Conservation (phyloP, 64 coral and sea anemone species). For the Pocillopora verrucosa region DNA sequence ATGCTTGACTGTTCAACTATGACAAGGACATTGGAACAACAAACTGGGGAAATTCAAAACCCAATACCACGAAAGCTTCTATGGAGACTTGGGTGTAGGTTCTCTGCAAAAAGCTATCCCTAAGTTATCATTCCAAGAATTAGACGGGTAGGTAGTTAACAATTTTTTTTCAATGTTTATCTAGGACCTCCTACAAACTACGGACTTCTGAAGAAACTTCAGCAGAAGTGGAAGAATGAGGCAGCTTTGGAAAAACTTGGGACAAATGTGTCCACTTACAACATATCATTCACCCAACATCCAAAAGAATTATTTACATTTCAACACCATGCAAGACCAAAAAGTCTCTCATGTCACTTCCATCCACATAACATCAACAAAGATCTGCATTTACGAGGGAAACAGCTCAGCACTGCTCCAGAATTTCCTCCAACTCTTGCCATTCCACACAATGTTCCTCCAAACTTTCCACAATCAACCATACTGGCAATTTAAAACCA, state of each 20-base stretch:
- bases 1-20: no score
- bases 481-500: conserved; percentile 11
- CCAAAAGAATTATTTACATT: conserved; percentile 57
- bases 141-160: no score
- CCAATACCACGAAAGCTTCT: no score
- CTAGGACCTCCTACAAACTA: conserved; percentile 80
- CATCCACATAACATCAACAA: conserved; percentile 89
- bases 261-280: conserved; percentile 75
- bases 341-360: conserved; percentile 78
- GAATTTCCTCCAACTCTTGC: conserved; percentile 71
- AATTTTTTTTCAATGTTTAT: no score
- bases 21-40: no score
- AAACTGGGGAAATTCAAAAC: no score
- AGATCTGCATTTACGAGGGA: conserved; percentile 79
- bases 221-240: conserved; percentile 95
- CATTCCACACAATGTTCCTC: conserved; percentile 40
- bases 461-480: conserved; percentile 47
- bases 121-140: no score
- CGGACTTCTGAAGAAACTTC: conserved; percentile 85
- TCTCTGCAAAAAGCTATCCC: no score
- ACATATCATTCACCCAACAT: conserved; percentile 74
- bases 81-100: no score
- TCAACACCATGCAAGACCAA: conserved; percentile 67
- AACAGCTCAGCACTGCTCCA: conserved; percentile 57
- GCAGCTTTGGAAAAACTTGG: conserved; percentile 76